Evolutionary conservation across 1,140 invertebrate species (phyloP).

Genomic region (Megalopta genalis): DNA sequence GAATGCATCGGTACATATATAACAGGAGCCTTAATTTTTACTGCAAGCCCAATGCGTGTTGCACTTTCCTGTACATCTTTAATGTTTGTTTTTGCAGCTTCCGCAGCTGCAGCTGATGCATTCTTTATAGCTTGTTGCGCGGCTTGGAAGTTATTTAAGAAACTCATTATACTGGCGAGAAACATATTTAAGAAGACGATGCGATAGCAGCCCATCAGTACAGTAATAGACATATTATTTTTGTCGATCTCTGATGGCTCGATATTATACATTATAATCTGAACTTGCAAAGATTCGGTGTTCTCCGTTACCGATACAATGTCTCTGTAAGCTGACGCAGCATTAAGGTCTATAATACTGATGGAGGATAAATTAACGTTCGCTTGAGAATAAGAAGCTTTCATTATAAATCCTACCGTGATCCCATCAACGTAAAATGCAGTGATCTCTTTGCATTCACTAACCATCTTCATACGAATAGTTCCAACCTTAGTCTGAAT

Average conservation of each 20-base stretch:
- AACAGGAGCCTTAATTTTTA: slow-evolving; percentile 93
- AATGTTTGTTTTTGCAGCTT: slow-evolving; percentile 92
- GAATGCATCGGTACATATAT: slow-evolving; percentile 94
- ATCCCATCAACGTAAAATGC: slow-evolving; percentile 84
- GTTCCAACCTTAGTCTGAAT: slow-evolving; percentile 84
- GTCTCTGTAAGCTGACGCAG: slow-evolving; percentile 85
- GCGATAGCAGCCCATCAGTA: slow-evolving; percentile 86
- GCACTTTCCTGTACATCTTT: slow-evolving; percentile 91
- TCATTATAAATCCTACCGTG: slow-evolving; percentile 84
- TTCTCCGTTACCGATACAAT: slow-evolving; percentile 88
- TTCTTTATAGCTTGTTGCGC: slow-evolving; percentile 91
- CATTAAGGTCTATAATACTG: slow-evolving; percentile 87
- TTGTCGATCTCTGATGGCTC: slow-evolving; percentile 82
- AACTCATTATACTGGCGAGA: slow-evolving; percentile 89
- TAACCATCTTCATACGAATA: slow-evolving; percentile 83
- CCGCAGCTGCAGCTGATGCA: slow-evolving; percentile 92
- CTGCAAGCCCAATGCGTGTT: slow-evolving; percentile 87
- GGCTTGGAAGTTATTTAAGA: slow-evolving; percentile 93
- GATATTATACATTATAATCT: slow-evolving; percentile 86
- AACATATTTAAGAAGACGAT: slow-evolving; percentile 91
- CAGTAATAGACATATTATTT: slow-evolving; percentile 90
- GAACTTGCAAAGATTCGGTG: slow-evolving; percentile 86
- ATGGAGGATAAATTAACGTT: slow-evolving; percentile 87
- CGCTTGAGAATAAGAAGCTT: slow-evolving; percentile 87
- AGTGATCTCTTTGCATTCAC: slow-evolving; percentile 81